Percentiles rank a stretch among this genome's conserved stretches.
Evolutionary conservation across 2,797 vertebrate genomes (phyloP).

Genomic region (Lophius americanus): DNA sequence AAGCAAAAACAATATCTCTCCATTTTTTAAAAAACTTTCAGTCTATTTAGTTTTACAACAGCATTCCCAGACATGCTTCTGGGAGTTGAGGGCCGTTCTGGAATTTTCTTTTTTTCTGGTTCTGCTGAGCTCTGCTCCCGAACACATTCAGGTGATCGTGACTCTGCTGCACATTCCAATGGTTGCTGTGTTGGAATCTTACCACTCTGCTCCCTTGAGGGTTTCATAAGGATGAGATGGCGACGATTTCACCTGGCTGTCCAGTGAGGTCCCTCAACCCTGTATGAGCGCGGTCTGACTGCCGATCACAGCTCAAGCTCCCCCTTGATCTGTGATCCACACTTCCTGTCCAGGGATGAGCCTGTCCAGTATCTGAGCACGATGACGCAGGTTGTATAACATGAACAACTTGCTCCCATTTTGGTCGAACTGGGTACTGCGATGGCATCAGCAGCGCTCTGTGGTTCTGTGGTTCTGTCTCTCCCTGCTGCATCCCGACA

Average conservation of each 20-base stretch:
- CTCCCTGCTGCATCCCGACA: no score
- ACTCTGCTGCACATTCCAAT: not conserved
- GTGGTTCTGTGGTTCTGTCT: no score
- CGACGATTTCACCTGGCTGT: not conserved
- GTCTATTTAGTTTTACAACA: not conserved
- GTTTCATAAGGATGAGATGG: not conserved
- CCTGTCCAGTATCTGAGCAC: not conserved
- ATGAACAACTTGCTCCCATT: no score
- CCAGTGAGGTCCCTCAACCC: not conserved
- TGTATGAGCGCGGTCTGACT: not conserved
- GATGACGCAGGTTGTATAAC: not conserved
- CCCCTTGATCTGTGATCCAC: not conserved
- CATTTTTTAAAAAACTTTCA: not conserved
- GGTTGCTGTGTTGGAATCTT: not conserved
- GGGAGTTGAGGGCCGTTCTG: not conserved
- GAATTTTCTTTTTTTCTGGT: not conserved
- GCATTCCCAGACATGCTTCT: not conserved
- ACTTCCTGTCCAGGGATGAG: not conserved
- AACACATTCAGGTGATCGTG: not conserved
- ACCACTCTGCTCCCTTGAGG: not conserved
- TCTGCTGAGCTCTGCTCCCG: not conserved
- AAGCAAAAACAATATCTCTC: no score
- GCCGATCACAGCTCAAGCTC: not conserved
- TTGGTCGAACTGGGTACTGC: no score
- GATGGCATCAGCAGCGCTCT: no score